phyloP scores from a whole-genome alignment of 1,140 invertebrate genomes.

The Listronotus bonariensis region DNA sequence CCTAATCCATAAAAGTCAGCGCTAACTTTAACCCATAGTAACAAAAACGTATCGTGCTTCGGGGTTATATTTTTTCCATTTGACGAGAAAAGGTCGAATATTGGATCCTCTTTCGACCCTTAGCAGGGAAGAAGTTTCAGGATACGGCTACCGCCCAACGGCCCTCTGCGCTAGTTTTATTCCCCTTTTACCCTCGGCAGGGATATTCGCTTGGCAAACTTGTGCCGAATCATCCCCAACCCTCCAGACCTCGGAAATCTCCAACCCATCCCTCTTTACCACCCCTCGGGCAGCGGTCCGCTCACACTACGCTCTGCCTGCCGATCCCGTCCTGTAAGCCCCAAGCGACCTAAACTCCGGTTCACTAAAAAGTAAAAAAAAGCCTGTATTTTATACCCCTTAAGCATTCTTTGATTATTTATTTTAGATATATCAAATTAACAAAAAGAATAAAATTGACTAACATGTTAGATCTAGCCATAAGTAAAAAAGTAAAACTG shows the following conservation, averaged over 20 bases:
- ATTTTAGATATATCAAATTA: no score
- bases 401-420: no score
- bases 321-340: neutral
- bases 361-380: neutral
- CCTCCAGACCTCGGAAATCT: constrained; percentile 49
- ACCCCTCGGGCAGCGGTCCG: constrained; percentile 10
- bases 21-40: no score
- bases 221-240: constrained; percentile 53
- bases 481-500: no score
- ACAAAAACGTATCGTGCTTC: neutral
- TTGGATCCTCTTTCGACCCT: constrained; percentile 13
- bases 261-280: constrained; percentile 22
- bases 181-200: constrained; percentile 38
- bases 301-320: constrained; percentile 5
- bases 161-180: constrained; percentile 41
- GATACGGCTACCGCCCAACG: constrained; percentile 15
- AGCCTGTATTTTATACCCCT: constrained; percentile 17
- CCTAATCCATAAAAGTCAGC: no score
- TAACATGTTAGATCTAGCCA: no score
- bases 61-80: constrained; percentile 24
- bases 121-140: neutral
- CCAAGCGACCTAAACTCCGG: constrained; percentile 5
- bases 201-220: constrained; percentile 42
- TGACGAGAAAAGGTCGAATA: constrained; percentile 31
- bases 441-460: no score